phyloP scores from a whole-genome alignment of 2,888 invertebrate species.

The Zygaena filipendulae region DNA sequence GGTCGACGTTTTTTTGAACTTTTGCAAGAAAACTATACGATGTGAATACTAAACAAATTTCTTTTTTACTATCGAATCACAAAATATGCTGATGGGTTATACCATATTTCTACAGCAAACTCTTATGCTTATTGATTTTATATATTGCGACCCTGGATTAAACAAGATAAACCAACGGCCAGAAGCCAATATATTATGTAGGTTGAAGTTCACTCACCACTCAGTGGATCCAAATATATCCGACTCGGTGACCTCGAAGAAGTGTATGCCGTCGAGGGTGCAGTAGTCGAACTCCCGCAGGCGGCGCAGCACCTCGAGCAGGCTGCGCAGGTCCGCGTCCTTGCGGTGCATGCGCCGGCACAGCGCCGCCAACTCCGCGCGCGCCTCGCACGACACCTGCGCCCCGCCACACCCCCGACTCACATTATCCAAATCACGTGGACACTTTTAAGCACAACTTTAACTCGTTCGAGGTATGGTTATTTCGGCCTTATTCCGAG shows the following conservation, averaged over 20 bases:
- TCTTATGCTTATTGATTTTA: no score
- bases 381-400: slow-evolving; percentile 42
- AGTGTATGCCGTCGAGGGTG: slow-evolving; percentile 60
- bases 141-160: no score
- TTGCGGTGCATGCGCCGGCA: slow-evolving; percentile 51
- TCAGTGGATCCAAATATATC: slow-evolving; percentile 55
- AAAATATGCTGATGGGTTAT: no score
- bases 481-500: no score
- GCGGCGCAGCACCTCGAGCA: slow-evolving; percentile 63
- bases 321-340: slow-evolving; percentile 59
- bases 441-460: background rate
- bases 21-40: no score
- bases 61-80: background rate
- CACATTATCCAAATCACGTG: slow-evolving; percentile 15
- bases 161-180: no score
- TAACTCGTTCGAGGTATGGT: no score
- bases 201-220: no score
- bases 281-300: slow-evolving; percentile 57
- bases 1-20: no score
- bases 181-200: no score
- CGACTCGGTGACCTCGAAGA: slow-evolving; percentile 58
- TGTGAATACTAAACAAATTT: slow-evolving; percentile 4
- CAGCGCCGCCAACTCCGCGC: slow-evolving; percentile 36
- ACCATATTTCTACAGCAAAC: no score
- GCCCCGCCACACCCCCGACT: slow-evolving; percentile 9